Conservation (phyloP, 2,113 vertebrate species). For the Scomber colias region DNA sequence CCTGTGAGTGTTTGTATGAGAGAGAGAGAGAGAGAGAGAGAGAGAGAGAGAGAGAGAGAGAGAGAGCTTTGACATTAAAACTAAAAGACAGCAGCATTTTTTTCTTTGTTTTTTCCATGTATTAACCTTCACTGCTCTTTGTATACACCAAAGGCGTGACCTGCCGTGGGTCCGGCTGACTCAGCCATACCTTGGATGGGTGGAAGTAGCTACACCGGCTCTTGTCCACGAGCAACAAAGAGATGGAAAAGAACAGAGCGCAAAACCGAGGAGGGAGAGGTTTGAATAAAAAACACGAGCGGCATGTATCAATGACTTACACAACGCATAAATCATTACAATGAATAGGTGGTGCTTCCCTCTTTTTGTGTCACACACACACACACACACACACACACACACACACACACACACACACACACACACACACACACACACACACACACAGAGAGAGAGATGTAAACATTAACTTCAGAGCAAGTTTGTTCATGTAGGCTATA, state of each 20-base stretch:
- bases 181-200: constrained; percentile 65
- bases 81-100: constrained; percentile 2
- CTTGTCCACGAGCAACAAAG: constrained; percentile 53
- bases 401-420: not conserved
- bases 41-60: not conserved
- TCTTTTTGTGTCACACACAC: not conserved
- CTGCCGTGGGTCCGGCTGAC: constrained; percentile 54
- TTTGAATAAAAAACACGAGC: constrained; percentile 44
- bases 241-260: not conserved
- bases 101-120: not conserved
- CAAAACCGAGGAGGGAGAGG: constrained; percentile 2
- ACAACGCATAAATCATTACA: constrained; percentile 36
- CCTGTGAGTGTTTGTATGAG: constrained; percentile 2
- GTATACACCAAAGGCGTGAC: constrained; percentile 62
- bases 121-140: constrained; percentile 31
- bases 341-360: not conserved
- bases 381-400: not conserved
- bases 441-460: not conserved
- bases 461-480: constrained; percentile 19
- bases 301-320: constrained; percentile 38
- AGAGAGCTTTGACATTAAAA: constrained; percentile 26
- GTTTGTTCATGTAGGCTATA: not conserved
- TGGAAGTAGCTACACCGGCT: constrained; percentile 15
- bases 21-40: not conserved
- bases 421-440: not conserved